Evolutionary conservation across 2,113 vertebrate species (phyloP).

Genomic region (Salvelinus alpinus): DNA sequence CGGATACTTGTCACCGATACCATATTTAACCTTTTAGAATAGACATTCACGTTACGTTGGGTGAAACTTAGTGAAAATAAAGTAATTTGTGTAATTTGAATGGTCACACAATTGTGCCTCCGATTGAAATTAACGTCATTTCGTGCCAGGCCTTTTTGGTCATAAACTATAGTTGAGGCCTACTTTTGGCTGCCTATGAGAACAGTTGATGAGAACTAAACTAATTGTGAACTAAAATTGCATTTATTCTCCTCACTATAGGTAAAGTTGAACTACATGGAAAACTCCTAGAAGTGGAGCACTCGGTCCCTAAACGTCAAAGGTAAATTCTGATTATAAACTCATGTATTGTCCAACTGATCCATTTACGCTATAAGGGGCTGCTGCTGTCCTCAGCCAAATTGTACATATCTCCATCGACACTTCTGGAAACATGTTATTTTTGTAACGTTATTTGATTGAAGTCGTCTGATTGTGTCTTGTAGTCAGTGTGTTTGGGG

Average conservation of each 20-base stretch:
- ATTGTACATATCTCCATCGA: neutral
- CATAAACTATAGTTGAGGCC: neutral
- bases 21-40: constrained; percentile 42
- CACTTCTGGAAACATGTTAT: constrained; percentile 4
- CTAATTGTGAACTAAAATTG: constrained; percentile 25
- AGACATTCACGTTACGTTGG: neutral
- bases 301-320: constrained; percentile 96
- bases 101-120: neutral
- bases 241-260: constrained; percentile 60
- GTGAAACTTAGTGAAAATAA: neutral
- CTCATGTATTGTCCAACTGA: constrained; percentile 28
- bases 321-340: constrained; percentile 78
- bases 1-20: neutral
- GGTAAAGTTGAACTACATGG: constrained; percentile 98
- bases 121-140: neutral
- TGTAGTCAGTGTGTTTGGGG: no score
- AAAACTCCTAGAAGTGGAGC: constrained; percentile 94
- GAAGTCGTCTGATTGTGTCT: no score
- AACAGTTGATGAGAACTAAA: neutral
- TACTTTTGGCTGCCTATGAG: neutral
- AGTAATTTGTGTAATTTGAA: neutral
- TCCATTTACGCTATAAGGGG: constrained; percentile 3
- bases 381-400: neutral
- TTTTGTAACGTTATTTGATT: neutral
- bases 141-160: neutral